A percentile compares a stretch with the other conserved stretches of the same genome.
phyloP scores from a whole-genome alignment of 2,797 vertebrate species.

The Peromyscus melanophrys region DNA sequence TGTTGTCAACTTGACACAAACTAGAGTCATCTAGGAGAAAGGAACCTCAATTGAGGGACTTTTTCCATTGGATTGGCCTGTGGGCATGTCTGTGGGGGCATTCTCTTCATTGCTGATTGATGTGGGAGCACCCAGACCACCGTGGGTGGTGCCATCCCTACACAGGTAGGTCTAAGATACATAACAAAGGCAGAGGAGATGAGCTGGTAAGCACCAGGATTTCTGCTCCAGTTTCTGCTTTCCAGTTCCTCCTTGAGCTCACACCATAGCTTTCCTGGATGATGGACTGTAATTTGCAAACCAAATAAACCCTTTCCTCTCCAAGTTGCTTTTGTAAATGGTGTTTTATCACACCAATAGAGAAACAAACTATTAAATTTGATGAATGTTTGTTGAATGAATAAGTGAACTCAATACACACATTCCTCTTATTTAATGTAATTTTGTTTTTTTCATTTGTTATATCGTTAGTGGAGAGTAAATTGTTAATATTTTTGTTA shows the following conservation, averaged over 20 bases:
- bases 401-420: constrained; percentile 6
- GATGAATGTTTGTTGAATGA: background rate
- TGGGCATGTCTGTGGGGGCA: background rate
- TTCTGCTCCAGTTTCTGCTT: background rate
- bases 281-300: background rate
- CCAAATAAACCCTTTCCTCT: background rate
- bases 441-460: background rate
- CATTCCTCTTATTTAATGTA: background rate
- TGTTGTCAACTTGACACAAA: background rate
- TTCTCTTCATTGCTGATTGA: background rate
- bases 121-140: no score
- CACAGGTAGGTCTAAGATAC: background rate
- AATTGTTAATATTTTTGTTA: background rate
- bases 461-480: background rate
- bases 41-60: background rate
- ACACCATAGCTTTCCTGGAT: background rate
- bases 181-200: no score
- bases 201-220: background rate
- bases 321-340: background rate
- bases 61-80: background rate
- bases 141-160: background rate
- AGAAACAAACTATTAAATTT: background rate
- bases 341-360: background rate
- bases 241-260: background rate
- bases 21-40: background rate